Evolutionary conservation across 1,140 invertebrate species (phyloP).

Genomic region (Drosophila triauraria): DNA sequence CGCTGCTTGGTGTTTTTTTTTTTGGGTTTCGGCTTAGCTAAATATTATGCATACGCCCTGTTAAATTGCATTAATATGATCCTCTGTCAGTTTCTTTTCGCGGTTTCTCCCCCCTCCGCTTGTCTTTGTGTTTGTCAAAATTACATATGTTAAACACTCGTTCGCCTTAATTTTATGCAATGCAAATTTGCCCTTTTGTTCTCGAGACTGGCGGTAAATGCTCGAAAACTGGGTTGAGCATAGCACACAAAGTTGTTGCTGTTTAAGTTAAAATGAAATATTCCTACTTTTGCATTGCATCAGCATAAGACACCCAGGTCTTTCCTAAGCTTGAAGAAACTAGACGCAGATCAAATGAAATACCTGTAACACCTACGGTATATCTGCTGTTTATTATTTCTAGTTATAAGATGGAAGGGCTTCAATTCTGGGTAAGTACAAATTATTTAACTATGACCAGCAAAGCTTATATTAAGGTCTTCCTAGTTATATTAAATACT

Average conservation of each 20-base stretch:
- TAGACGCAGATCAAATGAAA: conserved; percentile 1
- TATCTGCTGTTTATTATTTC: not conserved
- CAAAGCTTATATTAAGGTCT: not conserved
- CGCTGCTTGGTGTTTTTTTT: conserved; percentile 37
- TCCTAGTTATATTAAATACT: not conserved
- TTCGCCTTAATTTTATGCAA: conserved; percentile 66
- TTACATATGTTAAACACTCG: conserved; percentile 77
- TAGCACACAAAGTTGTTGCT: conserved; percentile 6
- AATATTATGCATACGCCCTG: conserved; percentile 82
- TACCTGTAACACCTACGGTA: not conserved
- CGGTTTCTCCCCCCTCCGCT: conserved; percentile 20
- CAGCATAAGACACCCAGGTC: not conserved
- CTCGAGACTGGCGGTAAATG: conserved; percentile 29
- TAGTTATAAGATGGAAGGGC: no score
- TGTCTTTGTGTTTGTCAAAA: conserved; percentile 60
- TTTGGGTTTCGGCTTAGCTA: conserved; percentile 66
- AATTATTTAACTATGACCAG: no score
- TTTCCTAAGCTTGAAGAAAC: not conserved
- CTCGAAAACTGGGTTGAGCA: conserved; percentile 56
- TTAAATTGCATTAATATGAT: conserved; percentile 80
- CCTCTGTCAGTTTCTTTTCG: conserved; percentile 35
- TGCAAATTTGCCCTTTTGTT: conserved; percentile 44
- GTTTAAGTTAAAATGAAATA: conserved; percentile 3
- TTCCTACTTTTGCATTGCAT: conserved; percentile 1
- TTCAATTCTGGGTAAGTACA: no score